Percentiles rank a stretch among this genome's conserved stretches.
Evolutionary conservation across 2,113 vertebrate species (phyloP).

Genomic region (Albula glossodonta): DNA sequence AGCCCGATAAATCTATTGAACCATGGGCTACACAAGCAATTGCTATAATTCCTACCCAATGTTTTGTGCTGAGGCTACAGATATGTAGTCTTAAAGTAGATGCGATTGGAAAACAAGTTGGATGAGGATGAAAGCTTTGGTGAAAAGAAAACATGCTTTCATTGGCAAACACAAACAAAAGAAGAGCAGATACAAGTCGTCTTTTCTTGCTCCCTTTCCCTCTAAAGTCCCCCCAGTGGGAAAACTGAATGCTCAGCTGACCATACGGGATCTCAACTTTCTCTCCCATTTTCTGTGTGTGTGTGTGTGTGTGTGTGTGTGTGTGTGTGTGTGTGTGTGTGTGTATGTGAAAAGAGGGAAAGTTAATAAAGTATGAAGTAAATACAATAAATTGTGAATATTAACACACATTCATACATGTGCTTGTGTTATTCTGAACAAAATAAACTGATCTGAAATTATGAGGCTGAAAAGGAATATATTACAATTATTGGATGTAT

Average conservation of each 20-base stretch:
- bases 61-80: slow-evolving; percentile 22
- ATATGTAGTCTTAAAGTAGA: slow-evolving; percentile 28
- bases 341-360: neutral
- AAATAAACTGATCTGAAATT: neutral
- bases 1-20: neutral
- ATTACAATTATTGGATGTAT: neutral
- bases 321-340: neutral
- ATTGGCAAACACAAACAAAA: slow-evolving; percentile 43
- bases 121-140: slow-evolving; percentile 56
- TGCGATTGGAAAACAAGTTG: slow-evolving; percentile 51
- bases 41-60: neutral
- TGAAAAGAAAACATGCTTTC: slow-evolving; percentile 48
- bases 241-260: slow-evolving; percentile 55
- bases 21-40: neutral
- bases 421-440: neutral
- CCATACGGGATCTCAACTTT: slow-evolving; percentile 27
- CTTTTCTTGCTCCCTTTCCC: slow-evolving; percentile 1
- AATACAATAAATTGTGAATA: no score
- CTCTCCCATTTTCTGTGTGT: neutral
- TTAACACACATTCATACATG: neutral
- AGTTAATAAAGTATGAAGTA: no score
- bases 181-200: slow-evolving; percentile 45
- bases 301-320: neutral
- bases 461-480: neutral
- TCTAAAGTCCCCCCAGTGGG: slow-evolving; percentile 40